phyloP scores from a whole-genome alignment of 2,888 invertebrate species.

The Dinocampus coccinellae region DNA sequence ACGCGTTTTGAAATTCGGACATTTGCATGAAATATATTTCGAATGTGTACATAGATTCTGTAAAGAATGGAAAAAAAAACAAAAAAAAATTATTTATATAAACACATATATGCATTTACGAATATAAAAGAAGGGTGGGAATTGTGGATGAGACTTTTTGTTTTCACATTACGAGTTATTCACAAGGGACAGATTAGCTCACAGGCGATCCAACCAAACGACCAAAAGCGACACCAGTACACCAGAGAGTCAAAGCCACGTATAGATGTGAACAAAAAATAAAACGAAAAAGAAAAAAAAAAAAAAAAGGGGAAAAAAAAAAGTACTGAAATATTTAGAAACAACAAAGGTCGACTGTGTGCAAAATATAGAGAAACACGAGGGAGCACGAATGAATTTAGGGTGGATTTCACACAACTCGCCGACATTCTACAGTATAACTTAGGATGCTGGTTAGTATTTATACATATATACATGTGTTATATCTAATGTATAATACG shows the following conservation, averaged over 20 bases:
- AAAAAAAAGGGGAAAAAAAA: neutral
- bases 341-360: neutral
- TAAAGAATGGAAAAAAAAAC: neutral
- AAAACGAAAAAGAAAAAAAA: conserved; percentile 21
- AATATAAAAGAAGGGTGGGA: neutral
- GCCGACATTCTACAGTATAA: neutral
- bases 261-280: neutral
- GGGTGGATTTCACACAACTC: conserved; percentile 30
- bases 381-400: neutral
- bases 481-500: neutral
- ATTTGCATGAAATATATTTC: neutral
- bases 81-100: conserved; percentile 5
- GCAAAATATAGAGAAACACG: neutral
- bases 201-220: conserved; percentile 48
- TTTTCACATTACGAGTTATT: conserved; percentile 63
- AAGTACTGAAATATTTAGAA: conserved; percentile 10
- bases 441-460: neutral
- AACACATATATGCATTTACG: conserved; percentile 27
- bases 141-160: conserved; percentile 53
- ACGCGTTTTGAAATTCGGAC: neutral
- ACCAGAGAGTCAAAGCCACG: conserved; percentile 40
- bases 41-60: neutral
- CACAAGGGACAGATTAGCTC: conserved; percentile 63
- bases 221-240: conserved; percentile 25
- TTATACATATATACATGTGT: neutral